These are phyloP conservation scores for Augiades crinisus DNA, from an alignment of 2,888 invertebrate species.

Conservation along the genomic window DNA sequence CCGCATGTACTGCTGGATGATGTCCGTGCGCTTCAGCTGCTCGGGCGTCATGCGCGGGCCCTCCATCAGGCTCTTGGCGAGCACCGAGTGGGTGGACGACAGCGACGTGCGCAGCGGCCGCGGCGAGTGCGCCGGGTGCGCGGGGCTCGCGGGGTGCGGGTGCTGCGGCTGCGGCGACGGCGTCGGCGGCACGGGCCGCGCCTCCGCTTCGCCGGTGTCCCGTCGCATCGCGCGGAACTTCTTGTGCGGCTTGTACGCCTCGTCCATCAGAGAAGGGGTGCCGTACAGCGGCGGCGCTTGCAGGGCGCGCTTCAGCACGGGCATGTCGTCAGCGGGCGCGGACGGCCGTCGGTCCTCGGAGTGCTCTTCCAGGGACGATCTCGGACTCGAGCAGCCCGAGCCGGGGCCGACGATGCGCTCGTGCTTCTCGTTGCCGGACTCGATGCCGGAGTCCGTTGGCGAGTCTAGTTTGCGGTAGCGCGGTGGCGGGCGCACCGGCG, in stretches of 20 bases:
- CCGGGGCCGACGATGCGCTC: slow-evolving; percentile 86
- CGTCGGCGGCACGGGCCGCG: slow-evolving; percentile 61
- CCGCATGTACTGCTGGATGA: slow-evolving; percentile 96
- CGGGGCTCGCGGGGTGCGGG: slow-evolving; percentile 67
- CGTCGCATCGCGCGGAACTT: slow-evolving; percentile 94
- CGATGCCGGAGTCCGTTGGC: slow-evolving; percentile 96
- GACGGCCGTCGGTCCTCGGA: slow-evolving; percentile 81
- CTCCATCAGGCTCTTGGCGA: slow-evolving; percentile 95
- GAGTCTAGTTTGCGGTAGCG: slow-evolving; percentile 93
- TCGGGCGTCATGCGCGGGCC: slow-evolving; percentile 97
- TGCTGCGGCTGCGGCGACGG: slow-evolving; percentile 80
- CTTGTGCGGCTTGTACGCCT: slow-evolving; percentile 97
- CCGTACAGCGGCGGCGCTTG: slow-evolving; percentile 96
- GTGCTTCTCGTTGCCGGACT: slow-evolving; percentile 94
- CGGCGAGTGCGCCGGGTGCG: slow-evolving; percentile 76
- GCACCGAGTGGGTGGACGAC: slow-evolving; percentile 93
- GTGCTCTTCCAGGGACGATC: slow-evolving; percentile 91
- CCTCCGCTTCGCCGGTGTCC: slow-evolving; percentile 89
- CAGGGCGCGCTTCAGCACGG: slow-evolving; percentile 94
- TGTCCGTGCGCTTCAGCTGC: slow-evolving; percentile 94
- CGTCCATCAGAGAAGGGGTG: slow-evolving; percentile 95
- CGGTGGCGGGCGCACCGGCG: slow-evolving; percentile 84
- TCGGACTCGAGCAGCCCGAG: slow-evolving; percentile 92
- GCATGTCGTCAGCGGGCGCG: slow-evolving; percentile 92
- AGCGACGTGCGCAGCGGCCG: slow-evolving; percentile 82